phyloP scores from a whole-genome alignment of 1,140 invertebrate species.

The Dryas iulia region DNA sequence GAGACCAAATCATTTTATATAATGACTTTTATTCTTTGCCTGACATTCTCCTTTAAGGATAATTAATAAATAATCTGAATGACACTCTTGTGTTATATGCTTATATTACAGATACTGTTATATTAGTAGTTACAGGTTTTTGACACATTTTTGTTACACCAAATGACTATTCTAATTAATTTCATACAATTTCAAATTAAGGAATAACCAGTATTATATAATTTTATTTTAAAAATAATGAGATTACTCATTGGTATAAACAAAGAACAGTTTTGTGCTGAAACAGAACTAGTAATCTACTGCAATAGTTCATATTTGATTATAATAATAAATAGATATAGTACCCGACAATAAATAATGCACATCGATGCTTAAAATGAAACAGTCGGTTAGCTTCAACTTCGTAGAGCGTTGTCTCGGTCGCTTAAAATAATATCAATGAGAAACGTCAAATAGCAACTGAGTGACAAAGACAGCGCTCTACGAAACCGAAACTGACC shows the following conservation, averaged over 20 bases:
- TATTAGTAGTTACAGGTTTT: background rate
- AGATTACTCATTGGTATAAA: background rate
- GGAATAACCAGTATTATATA: background rate
- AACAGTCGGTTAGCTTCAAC: too few species aligned
- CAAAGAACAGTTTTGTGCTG: background rate
- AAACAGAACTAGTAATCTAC: background rate
- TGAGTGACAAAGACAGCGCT: too few species aligned
- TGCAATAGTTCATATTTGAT: background rate
- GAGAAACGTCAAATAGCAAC: too few species aligned
- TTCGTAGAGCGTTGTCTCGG: too few species aligned
- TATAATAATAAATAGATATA: background rate
- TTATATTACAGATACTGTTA: background rate
- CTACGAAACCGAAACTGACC: too few species aligned
- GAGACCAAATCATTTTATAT: constrained; percentile 10
- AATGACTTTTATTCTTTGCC: background rate
- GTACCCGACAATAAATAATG: too few species aligned
- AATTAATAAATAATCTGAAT: background rate
- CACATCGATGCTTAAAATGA: too few species aligned
- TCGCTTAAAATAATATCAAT: too few species aligned
- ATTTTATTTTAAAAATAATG: background rate
- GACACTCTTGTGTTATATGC: background rate
- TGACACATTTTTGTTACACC: background rate
- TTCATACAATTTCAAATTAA: background rate
- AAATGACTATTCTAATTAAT: background rate
- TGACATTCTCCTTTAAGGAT: too few species aligned